phyloP scores from a whole-genome alignment of 1,140 invertebrate species.

The Chlorops oryzae region DNA sequence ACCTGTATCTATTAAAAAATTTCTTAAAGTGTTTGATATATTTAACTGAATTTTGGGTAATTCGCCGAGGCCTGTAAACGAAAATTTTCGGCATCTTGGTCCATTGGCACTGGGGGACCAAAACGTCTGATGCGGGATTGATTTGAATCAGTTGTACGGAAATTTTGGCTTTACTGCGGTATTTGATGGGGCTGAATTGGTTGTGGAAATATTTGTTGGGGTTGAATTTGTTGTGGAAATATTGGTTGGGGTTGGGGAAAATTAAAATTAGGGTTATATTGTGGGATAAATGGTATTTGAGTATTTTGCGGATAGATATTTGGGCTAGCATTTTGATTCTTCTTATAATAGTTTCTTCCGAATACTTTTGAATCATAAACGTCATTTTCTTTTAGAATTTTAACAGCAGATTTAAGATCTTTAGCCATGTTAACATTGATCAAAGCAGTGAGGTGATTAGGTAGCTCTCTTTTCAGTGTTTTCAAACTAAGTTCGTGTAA shows the following conservation, averaged over 20 bases:
- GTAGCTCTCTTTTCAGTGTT: neutral
- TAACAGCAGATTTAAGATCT: neutral
- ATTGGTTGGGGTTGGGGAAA: neutral
- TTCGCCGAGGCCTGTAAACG: neutral
- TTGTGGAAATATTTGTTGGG: neutral
- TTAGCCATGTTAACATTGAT: neutral
- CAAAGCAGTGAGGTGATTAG: neutral
- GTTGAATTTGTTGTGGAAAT: neutral
- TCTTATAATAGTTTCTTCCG: neutral
- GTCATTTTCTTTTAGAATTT: neutral
- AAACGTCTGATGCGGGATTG: neutral
- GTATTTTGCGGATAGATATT: too few relatives aligned
- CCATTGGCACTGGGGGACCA: neutral
- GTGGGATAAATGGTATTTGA: too few relatives aligned
- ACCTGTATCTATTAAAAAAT: slow-evolving; percentile 3
- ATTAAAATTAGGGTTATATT: neutral
- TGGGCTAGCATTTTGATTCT: neutral
- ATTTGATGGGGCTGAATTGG: too few relatives aligned
- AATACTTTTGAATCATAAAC: neutral
- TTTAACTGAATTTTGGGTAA: neutral
- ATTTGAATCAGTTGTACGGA: neutral
- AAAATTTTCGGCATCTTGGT: neutral
- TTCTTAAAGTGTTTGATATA: neutral
- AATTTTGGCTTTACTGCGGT: neutral
- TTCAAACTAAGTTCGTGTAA: neutral